A percentile compares a stretch with the other conserved stretches of the same genome.
phyloP scores from a whole-genome alignment of 1,140 invertebrate species.

The Bombyx mori region DNA sequence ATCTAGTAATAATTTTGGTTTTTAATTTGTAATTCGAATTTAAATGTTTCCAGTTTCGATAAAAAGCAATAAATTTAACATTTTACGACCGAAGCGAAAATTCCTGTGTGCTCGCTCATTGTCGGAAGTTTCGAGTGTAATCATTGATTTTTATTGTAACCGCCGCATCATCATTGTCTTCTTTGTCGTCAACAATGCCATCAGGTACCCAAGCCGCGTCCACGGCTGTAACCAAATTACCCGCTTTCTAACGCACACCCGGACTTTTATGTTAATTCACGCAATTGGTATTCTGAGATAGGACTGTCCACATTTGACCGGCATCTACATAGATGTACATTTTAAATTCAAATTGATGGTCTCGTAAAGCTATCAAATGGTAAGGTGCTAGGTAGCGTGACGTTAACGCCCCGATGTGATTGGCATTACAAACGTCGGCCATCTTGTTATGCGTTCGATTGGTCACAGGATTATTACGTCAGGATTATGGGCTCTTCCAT shows the following conservation, averaged over 20 bases:
- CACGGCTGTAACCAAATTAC: slow-evolving; percentile 62
- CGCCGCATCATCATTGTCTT: slow-evolving; percentile 44
- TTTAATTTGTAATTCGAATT: too few relatives aligned
- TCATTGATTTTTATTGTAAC: slow-evolving; percentile 46
- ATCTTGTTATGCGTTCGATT: slow-evolving; percentile 43
- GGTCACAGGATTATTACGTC: slow-evolving; percentile 33
- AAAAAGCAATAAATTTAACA: neutral
- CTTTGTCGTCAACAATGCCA: slow-evolving; percentile 35
- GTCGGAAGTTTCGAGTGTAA: slow-evolving; percentile 51
- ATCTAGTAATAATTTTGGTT: too few relatives aligned
- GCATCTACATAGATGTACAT: slow-evolving; percentile 58
- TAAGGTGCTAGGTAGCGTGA: slow-evolving; percentile 40
- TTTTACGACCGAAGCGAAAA: slow-evolving; percentile 2
- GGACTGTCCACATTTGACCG: slow-evolving; percentile 62
- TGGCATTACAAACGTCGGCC: slow-evolving; percentile 48
- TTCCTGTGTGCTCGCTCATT: slow-evolving; percentile 9
- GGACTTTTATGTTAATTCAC: slow-evolving; percentile 61
- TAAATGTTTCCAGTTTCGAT: too few relatives aligned
- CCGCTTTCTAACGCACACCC: slow-evolving; percentile 66
- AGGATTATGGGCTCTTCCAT: slow-evolving; percentile 26
- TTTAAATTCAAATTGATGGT: slow-evolving; percentile 65
- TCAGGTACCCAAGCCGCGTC: slow-evolving; percentile 44
- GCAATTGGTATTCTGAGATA: slow-evolving; percentile 56
- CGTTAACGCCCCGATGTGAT: slow-evolving; percentile 40
- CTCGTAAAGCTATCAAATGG: slow-evolving; percentile 65